These are phyloP conservation scores for Charadrius vociferus DNA, from an alignment of 2,113 vertebrate species.

Conservation along the genomic window DNA sequence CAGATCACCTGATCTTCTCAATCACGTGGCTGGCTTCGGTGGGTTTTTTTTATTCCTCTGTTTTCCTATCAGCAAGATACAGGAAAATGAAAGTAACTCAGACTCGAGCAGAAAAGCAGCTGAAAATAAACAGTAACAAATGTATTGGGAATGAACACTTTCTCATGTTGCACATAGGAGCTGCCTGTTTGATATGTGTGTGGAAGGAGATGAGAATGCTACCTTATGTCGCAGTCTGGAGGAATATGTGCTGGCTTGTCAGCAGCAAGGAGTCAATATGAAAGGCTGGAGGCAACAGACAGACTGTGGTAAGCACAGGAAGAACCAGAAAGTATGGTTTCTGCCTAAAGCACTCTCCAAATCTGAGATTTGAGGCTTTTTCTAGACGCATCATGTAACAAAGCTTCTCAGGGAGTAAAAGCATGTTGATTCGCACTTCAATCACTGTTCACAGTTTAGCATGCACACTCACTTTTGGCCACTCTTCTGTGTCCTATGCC, in stretches of 20 bases:
- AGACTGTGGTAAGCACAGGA: constrained; percentile 33
- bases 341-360: background rate
- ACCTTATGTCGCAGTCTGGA: constrained; percentile 59
- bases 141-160: background rate
- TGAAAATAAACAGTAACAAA: background rate
- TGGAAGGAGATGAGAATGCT: background rate
- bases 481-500: background rate
- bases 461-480: background rate
- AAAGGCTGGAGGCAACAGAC: constrained; percentile 55
- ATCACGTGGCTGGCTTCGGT: accelerated
- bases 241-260: constrained; percentile 58
- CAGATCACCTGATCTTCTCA: background rate
- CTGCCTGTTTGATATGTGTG: constrained; percentile 56
- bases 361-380: background rate
- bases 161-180: constrained; percentile 24
- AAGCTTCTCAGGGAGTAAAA: background rate
- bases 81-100: background rate
- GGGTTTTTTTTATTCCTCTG: background rate
- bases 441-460: background rate
- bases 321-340: background rate
- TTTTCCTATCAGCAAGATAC: background rate
- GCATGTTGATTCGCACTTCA: background rate
- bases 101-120: background rate
- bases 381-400: background rate
- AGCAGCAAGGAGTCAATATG: constrained; percentile 38